These are phyloP conservation scores for Heliconius himera DNA, from an alignment of 1,140 invertebrate genomes.

Conservation along the genomic window DNA sequence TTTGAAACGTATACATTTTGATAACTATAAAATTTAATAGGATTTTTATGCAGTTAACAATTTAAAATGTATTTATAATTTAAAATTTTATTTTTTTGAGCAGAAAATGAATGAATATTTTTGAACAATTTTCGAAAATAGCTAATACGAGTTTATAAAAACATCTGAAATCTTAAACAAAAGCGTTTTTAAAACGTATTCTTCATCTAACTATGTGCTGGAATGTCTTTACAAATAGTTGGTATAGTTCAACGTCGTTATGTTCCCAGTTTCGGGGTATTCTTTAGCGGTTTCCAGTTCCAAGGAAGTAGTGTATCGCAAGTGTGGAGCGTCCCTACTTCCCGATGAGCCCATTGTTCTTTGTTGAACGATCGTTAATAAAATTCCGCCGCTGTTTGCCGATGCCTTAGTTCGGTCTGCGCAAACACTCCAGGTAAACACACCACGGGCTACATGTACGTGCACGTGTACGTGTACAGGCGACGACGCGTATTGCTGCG, in stretches of 20 bases:
- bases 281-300: slow-evolving; percentile 13
- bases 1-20: not conserved
- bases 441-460: slow-evolving; percentile 12
- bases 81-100: not conserved
- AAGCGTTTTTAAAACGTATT: not conserved
- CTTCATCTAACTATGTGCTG: not conserved
- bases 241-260: not conserved
- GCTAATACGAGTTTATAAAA: not conserved
- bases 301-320: slow-evolving; percentile 27
- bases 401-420: slow-evolving; percentile 43
- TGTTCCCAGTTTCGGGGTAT: not conserved
- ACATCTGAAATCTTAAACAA: not conserved
- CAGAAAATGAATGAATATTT: not conserved
- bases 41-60: not conserved
- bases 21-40: not conserved
- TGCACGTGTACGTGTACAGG: not conserved
- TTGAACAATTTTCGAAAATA: not conserved
- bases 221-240: not conserved
- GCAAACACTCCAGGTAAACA: slow-evolving; percentile 57
- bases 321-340: slow-evolving; percentile 19
- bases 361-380: slow-evolving; percentile 49
- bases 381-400: slow-evolving; percentile 51
- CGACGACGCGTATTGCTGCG: not conserved
- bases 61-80: not conserved
- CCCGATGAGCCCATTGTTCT: slow-evolving; percentile 46